phyloP scores from a whole-genome alignment of 2,113 vertebrate species.

The Menidia beryllina region DNA sequence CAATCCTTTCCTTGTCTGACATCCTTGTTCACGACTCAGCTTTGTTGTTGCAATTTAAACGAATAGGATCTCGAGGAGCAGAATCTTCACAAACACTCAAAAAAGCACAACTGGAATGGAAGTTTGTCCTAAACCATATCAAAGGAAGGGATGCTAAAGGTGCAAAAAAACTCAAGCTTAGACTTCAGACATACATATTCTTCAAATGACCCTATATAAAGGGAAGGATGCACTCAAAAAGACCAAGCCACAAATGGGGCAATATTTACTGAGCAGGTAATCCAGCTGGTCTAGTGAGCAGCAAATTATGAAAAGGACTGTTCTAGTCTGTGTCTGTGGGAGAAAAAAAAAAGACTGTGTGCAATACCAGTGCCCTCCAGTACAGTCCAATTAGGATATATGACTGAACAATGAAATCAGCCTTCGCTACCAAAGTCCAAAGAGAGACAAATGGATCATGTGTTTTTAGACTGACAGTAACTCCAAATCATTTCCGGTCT shows the following conservation, averaged over 20 bases:
- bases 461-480: constrained; percentile 37
- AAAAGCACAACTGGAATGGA: constrained; percentile 34
- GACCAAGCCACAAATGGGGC: background rate
- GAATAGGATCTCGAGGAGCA: constrained; percentile 21
- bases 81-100: constrained; percentile 52
- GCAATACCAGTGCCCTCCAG: constrained; percentile 20
- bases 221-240: background rate
- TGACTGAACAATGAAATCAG: constrained; percentile 31
- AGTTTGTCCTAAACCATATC: constrained; percentile 44
- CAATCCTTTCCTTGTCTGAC: too few relatives aligned
- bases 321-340: constrained; percentile 16
- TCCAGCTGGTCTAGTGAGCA: constrained; percentile 4
- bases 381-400: constrained; percentile 43
- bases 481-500: constrained; percentile 29
- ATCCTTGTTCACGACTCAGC: constrained; percentile 14
- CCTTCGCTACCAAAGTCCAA: constrained; percentile 19
- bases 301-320: constrained; percentile 46
- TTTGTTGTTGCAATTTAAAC: constrained; percentile 21
- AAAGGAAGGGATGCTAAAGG: constrained; percentile 52
- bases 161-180: constrained; percentile 1
- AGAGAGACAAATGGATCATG: constrained; percentile 13
- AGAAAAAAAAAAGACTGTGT: constrained; percentile 23
- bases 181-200: constrained; percentile 20
- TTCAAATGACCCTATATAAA: constrained; percentile 10
- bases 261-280: constrained; percentile 24